Evolutionary conservation across 2,797 vertebrate species (phyloP), one percentile per base, ranked within the genome.

Genomic region (Merluccius polli): DNA sequence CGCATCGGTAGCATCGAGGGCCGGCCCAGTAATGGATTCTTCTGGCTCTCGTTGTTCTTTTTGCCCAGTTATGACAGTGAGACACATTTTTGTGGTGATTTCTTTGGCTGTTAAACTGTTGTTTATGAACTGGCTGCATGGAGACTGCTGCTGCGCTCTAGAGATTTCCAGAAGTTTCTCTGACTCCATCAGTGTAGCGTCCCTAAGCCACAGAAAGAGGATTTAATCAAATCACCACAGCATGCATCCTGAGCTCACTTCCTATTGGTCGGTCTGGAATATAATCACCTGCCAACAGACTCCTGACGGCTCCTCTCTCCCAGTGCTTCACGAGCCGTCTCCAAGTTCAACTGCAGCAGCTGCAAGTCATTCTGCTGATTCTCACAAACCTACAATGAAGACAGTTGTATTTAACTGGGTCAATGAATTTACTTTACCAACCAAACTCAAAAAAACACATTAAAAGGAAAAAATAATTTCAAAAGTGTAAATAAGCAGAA

Each of bases 341-440:
- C 95, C 87, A 95, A 87, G 87, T 87, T 95, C 80, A 94, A 73
- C 72, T 94, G 93, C 73, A 97, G 87, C 82, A 96, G 93, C 78
- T 96, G 93, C 65, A 97, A 89, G 82, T 97, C 95, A 71, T 81
- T 90, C 71, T 94, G 92, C 85, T 96, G 96, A 77, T 95, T 96
- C 71, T 94, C 81, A 77, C 94, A 97, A 79, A 96, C 93, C 96
- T 98, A 88, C 74, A 71, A 84, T 2, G 59, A 30, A 81, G 30
- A 88, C 41, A 75, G 18, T 38, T 74, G 41, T 13, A 30, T 59
- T n/a, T 59, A 27, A 9, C n/a, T 24, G 59, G 27, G 9, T 65
- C 59, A 27, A 65, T 65, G 9, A 27, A 27, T 65, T 65, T 11
- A 27, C 52, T 59, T 59, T 27, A n/a, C 52, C 18, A 52, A 18